Evolutionary conservation across 2,797 vertebrate genomes (phyloP), one percentile per base, ranked within the genome.

Genomic region (Platalea minor): DNA sequence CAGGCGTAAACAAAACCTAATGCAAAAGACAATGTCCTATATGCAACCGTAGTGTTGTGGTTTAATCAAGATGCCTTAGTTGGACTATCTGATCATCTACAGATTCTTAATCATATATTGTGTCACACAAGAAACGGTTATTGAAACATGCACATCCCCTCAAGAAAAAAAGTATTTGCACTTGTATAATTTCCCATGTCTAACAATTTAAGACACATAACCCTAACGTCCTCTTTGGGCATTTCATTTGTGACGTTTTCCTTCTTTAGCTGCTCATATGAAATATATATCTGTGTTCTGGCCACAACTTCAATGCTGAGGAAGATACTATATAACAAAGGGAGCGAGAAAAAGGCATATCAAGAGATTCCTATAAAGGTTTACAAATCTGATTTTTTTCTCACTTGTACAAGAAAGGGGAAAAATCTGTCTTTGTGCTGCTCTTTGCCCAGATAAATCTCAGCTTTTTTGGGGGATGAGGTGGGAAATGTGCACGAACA

Each of bases 151-250:
- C 3, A 11, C 1, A 4, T 23, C 8, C 5, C 37, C 24, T 20
- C 10, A 6, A 29, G 37, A 21, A 48, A 5, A 53, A 2, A 31
- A 28, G 13, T 41, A 35, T 13, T 68, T 4, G 10, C 5, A 3
- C 20, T 35, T 2, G 0, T 8, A 3, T 18, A 5, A 37, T 70
- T 78, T 51, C 23, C 18, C 3, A 3, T 10, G 11, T 35, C 4
- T 81, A 28, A 59, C 0, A 2, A 26, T 60, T 45, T 13, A n/a
- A 68, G 31, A 18, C 31, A 19, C 7, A 5, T 23, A 80, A 5
- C 11, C 50, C 7, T n/a, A 81, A 9, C 6, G 12, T 4, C 17
- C 16, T 57, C 9, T 0, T 0, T 2, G 6, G 23, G 4, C 5
- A 5, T 85, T 93, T 94, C 1, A 6, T 77, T 65, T 75, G 33